phyloP scores from a whole-genome alignment of 1,140 invertebrate genomes.

The Drosophila rufa region DNA sequence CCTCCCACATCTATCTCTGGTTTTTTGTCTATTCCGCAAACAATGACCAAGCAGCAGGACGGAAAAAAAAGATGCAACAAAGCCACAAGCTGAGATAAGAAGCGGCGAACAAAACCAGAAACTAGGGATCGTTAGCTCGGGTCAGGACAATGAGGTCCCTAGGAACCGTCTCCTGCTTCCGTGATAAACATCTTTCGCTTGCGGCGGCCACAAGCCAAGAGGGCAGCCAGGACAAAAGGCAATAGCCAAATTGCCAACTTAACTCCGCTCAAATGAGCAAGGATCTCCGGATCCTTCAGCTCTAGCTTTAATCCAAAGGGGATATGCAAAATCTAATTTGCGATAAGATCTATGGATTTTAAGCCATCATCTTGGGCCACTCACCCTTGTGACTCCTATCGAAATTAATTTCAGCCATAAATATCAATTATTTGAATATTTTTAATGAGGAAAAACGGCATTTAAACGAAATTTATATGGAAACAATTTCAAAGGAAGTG shows the following conservation, averaged over 20 bases:
- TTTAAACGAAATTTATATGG: conserved; percentile 54
- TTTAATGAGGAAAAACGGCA: conserved; percentile 76
- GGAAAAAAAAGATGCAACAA: conserved; percentile 49
- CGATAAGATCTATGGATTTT: conserved; percentile 56
- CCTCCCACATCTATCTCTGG: not conserved
- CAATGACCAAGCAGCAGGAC: conserved; percentile 38
- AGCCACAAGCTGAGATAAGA: conserved; percentile 81
- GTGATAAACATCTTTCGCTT: conserved; percentile 73
- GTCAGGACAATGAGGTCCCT: conserved; percentile 47
- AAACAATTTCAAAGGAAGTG: conserved; percentile 47
- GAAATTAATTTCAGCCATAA: conserved; percentile 59
- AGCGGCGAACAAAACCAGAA: conserved; percentile 54
- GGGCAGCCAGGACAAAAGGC: conserved; percentile 26
- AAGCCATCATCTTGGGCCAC: conserved; percentile 28
- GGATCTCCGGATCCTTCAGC: conserved; percentile 8
- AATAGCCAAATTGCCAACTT: conserved; percentile 60
- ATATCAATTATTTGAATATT: conserved; percentile 70
- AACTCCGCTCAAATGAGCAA: conserved; percentile 66
- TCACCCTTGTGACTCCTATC: conserved; percentile 28
- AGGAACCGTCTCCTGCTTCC: conserved; percentile 8
- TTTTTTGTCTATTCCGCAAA: conserved; percentile 48
- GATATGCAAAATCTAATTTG: conserved; percentile 78
- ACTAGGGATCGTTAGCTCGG: conserved; percentile 46
- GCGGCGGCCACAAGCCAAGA: conserved; percentile 70
- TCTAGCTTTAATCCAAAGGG: conserved; percentile 33